These are phyloP conservation scores for Phenganax marumi DNA, from an alignment of 92 coral and sea anemone genomes.

Conservation along the genomic window DNA sequence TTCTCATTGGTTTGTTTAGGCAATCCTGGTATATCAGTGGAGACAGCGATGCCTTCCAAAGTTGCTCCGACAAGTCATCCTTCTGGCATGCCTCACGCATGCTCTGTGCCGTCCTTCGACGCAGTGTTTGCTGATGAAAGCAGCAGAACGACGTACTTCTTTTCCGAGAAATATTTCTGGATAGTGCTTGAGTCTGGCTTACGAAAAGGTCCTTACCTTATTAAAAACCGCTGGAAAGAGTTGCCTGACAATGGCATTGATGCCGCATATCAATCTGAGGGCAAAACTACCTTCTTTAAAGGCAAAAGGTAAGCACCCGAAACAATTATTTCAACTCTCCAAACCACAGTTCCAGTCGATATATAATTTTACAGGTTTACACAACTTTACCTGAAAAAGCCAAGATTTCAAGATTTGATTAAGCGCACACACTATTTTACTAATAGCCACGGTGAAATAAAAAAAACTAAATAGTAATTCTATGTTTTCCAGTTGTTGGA, in stretches of 20 bases:
- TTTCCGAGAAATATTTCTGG: constrained; percentile 51
- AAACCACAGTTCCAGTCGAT: too few species aligned
- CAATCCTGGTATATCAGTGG: constrained; percentile 8
- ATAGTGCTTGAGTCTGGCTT: constrained; percentile 15
- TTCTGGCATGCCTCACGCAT: constrained; percentile 19
- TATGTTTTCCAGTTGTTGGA: constrained; percentile 21
- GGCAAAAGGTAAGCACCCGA: constrained; percentile 14
- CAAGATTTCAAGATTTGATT: too few species aligned
- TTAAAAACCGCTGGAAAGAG: constrained; percentile 63
- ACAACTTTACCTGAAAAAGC: too few species aligned
- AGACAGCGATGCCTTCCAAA: constrained; percentile 14
- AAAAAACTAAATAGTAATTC: too few species aligned
- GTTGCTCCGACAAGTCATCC: not conserved
- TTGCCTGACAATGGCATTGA: constrained; percentile 62
- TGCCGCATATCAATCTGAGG: constrained; percentile 80
- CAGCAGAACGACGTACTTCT: constrained; percentile 51
- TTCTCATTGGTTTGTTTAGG: constrained; percentile 11
- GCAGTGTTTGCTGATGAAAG: constrained; percentile 53
- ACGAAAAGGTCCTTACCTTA: constrained; percentile 27
- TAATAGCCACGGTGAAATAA: not conserved
- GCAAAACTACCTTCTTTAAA: constrained; percentile 77
- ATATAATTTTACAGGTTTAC: too few species aligned
- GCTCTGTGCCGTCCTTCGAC: constrained; percentile 27
- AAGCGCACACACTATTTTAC: not conserved
- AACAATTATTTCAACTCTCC: too few species aligned